Conservation (phyloP, 2,113 vertebrate species). For the Gobius niger region DNA sequence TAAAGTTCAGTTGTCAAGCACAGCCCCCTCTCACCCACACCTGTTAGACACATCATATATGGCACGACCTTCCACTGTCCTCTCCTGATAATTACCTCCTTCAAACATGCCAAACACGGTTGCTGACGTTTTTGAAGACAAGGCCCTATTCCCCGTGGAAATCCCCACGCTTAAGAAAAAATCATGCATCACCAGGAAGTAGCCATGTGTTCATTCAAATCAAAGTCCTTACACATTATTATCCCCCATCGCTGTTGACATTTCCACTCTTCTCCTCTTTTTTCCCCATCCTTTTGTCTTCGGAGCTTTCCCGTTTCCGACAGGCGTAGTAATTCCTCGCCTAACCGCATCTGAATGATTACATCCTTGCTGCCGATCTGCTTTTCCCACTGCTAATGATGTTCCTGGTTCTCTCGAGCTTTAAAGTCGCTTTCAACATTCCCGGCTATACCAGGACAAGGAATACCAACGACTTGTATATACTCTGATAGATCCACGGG, state of each 20-base stretch:
- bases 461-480: conserved; percentile 30
- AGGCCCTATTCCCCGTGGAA: conserved; percentile 7
- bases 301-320: conserved; percentile 26
- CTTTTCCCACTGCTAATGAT: conserved; percentile 68
- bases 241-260: conserved; percentile 29
- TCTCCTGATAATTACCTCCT: conserved; percentile 30
- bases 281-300: conserved; percentile 15
- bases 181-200: conserved; percentile 13
- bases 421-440: conserved; percentile 65
- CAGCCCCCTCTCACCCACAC: background rate
- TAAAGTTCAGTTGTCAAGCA: background rate
- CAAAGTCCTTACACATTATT: conserved; percentile 26
- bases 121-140: conserved; percentile 1
- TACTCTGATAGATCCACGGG: conserved; percentile 45
- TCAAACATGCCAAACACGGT: conserved; percentile 29
- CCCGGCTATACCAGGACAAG: conserved; percentile 10
- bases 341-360: conserved; percentile 66
- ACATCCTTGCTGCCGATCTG: conserved; percentile 55
- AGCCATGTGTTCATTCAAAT: background rate
- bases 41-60: conserved; percentile 47
- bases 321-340: conserved; percentile 65
- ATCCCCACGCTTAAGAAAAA: conserved; percentile 1
- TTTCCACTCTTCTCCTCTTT: conserved; percentile 31
- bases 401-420: conserved; percentile 55
- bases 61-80: conserved; percentile 9